These are phyloP conservation scores for Drosophila parvula DNA, from an alignment of 1,140 invertebrate genomes.

Conservation along the genomic window DNA sequence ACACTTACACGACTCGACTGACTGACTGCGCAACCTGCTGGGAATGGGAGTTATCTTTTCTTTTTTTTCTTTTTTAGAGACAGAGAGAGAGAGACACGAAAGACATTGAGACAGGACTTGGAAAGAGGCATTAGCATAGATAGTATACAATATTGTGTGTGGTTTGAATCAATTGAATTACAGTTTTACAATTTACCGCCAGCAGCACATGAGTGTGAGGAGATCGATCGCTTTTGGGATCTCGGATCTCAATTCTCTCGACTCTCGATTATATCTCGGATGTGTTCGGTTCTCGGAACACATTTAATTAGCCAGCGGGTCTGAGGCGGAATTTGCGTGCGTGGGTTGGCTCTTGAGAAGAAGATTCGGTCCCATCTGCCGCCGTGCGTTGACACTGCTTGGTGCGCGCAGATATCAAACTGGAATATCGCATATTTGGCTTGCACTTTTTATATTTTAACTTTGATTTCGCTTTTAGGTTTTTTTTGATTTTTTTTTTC, in stretches of 20 bases:
- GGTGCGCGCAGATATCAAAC: conserved; percentile 56
- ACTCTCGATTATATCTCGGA: conserved; percentile 17
- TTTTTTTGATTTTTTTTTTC: conserved; percentile 42
- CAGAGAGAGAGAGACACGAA: conserved; percentile 48
- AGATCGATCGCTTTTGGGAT: conserved; percentile 21
- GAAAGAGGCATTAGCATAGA: conserved; percentile 55
- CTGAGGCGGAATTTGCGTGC: conserved; percentile 35
- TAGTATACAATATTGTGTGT: conserved; percentile 45
- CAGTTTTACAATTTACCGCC: conserved; percentile 55
- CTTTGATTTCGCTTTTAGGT: conserved; percentile 40
- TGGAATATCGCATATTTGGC: conserved; percentile 55
- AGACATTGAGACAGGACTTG: conserved; percentile 56
- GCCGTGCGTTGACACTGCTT: conserved; percentile 35
- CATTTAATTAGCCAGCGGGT: conserved; percentile 30
- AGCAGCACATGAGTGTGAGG: conserved; percentile 41
- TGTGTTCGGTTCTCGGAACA: conserved; percentile 28
- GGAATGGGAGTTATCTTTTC: conserved; percentile 42
- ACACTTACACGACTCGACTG: conserved; percentile 50
- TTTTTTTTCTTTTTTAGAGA: conserved; percentile 15
- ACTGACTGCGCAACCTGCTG: conserved; percentile 58
- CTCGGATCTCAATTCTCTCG: conserved; percentile 19
- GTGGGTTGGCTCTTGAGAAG: conserved; percentile 42
- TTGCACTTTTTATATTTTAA: conserved; percentile 52
- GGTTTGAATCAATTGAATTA: conserved; percentile 41
- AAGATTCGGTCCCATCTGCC: conserved; percentile 43